Evolutionary conservation across 2,888 invertebrate species (phyloP), one percentile per base, ranked within the genome.

Genomic region (Molorchus minor): DNA sequence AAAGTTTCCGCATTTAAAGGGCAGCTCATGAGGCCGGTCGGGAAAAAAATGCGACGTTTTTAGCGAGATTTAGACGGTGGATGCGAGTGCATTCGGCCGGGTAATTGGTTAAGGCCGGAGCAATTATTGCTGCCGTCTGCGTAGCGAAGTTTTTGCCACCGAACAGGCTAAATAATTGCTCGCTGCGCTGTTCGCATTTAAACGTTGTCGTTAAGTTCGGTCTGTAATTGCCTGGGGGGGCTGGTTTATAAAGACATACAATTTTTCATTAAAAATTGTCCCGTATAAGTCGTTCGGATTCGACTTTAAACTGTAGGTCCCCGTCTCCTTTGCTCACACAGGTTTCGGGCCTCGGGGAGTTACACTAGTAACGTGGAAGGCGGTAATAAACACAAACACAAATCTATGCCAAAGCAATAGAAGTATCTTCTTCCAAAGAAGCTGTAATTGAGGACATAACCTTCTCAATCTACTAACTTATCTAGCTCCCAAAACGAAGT

Each of bases 241-340:
- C 68, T 72, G n/a, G n/a, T 73, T 72, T 77, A 77, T 77, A 70
- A 73, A 77, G 77, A 77, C 77, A 75, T 77, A 73, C 75, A 73
- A 74, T 74, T 70, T 72, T 68, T n/a, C n/a, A n/a, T n/a, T n/a
- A n/a, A n/a, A n/a, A n/a, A n/a, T n/a, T n/a, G n/a, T n/a, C n/a
- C n/a, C n/a, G n/a, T n/a, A n/a, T n/a, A n/a, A n/a, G n/a, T n/a
- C n/a, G n/a, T n/a, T n/a, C n/a, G n/a, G n/a, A n/a, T n/a, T n/a
- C n/a, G n/a, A n/a, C n/a, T n/a, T n/a, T n/a, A n/a, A n/a, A n/a
- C n/a, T n/a, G n/a, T n/a, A n/a, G n/a, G n/a, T n/a, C n/a, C n/a
- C n/a, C n/a, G n/a, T n/a, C n/a, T n/a, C n/a, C n/a, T n/a, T n/a
- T n/a, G n/a, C n/a, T n/a, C n/a, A n/a, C n/a, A n/a, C n/a, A n/a